A percentile compares a stretch with the other conserved stretches of the same genome.
Conservation (phyloP, 53 echinoderm and acorn worm genomes). For the Luidia sarsii region DNA sequence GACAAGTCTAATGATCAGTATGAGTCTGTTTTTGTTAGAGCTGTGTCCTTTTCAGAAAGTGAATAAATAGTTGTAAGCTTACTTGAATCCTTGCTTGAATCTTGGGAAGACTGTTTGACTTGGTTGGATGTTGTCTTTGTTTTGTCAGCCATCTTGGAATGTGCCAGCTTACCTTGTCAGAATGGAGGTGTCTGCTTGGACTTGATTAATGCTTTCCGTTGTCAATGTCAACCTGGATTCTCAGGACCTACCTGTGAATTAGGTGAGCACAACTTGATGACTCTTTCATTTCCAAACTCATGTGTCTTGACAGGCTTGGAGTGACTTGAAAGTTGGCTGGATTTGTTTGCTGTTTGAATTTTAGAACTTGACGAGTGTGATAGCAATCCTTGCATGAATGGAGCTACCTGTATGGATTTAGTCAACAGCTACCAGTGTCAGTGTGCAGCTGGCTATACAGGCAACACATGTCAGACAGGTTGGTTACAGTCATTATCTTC, state of each 20-base stretch:
- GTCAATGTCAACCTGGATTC: constrained; percentile 41
- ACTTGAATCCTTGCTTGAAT: no score
- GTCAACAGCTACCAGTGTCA: constrained; percentile 66
- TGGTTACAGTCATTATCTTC: background rate
- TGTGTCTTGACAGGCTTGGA: no score
- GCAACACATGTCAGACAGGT: constrained; percentile 63
- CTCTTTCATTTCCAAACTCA: background rate
- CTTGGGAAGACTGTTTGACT: no score
- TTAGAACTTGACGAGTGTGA: constrained; percentile 50
- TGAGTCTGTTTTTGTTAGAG: background rate
- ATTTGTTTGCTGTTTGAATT: background rate
- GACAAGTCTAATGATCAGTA: no score
- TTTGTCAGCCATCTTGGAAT: constrained; percentile 22
- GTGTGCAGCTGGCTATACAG: constrained; percentile 63
- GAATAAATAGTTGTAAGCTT: no score
- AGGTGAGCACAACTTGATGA: background rate
- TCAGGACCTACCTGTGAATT: constrained; percentile 19
- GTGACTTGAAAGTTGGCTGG: background rate
- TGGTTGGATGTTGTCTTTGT: background rate
- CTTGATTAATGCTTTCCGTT: constrained; percentile 1
- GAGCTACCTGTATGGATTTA: constrained; percentile 50
- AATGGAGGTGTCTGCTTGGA: constrained; percentile 52
- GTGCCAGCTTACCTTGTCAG: constrained; percentile 8
- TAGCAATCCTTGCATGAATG: constrained; percentile 47
- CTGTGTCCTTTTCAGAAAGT: background rate